phyloP scores from a whole-genome alignment of 2,888 invertebrate species.

The Lasiommata megera region DNA sequence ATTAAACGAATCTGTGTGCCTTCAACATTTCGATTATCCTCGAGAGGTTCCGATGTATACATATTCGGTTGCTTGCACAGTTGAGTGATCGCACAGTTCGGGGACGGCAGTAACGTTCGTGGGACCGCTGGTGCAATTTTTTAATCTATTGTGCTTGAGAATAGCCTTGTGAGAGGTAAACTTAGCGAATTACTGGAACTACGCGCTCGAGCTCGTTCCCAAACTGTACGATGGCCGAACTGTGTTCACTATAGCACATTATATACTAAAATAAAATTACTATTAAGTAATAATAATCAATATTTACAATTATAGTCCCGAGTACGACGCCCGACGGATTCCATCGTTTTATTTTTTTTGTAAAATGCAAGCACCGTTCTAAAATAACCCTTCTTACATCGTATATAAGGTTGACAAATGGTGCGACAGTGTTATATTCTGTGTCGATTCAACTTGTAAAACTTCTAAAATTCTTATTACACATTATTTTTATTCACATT shows the following conservation, averaged over 20 bases:
- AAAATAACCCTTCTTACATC: constrained; percentile 27
- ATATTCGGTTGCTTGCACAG: constrained; percentile 52
- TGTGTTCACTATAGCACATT: constrained; percentile 57
- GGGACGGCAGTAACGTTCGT: too few species aligned
- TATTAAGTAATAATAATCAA: constrained; percentile 76
- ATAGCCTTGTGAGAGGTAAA: too few species aligned
- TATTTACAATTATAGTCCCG: constrained; percentile 66
- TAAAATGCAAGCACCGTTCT: constrained; percentile 45
- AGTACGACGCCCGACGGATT: constrained; percentile 44
- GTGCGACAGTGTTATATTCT: constrained; percentile 13
- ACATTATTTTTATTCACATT: too few species aligned
- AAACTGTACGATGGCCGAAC: not conserved
- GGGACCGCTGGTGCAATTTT: too few species aligned
- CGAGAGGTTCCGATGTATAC: constrained; percentile 41
- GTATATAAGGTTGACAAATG: constrained; percentile 20
- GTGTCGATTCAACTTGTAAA: constrained; percentile 2
- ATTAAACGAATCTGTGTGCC: constrained; percentile 52
- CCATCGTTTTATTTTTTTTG: constrained; percentile 32
- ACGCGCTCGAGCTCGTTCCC: not conserved
- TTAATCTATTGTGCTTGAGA: too few species aligned
- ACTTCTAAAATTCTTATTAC: not conserved
- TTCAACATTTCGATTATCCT: constrained; percentile 28
- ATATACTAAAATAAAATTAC: constrained; percentile 76
- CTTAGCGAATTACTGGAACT: too few species aligned
- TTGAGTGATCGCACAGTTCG: not conserved